Base-by-base conservation (phyloP, 1,140 invertebrate genomes). In the Metopolophium dirhodum region DNA sequence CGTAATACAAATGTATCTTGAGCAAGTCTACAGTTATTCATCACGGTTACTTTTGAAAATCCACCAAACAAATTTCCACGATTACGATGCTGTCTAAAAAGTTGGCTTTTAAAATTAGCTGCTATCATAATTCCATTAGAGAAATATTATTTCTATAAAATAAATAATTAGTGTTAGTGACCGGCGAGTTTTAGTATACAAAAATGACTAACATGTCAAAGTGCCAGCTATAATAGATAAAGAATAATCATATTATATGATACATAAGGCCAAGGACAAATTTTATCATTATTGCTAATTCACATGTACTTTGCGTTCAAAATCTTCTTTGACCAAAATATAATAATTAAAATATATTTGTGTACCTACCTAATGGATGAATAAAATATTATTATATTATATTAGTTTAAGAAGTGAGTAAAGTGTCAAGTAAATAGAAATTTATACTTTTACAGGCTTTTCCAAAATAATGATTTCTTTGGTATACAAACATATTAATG, bases 231-330 rank as follows among this genome's bases (percentile, higher is more conserved):
- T 20, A 22, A 49, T 51, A 89, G n/a, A 90, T 90, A 90, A 90
- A 90, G 37, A 61, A 90, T 90, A 61, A 90, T 90, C 49, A 89
- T 61, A 90, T 90, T 89, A 89, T 61, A 57, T 57, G 88, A 90
- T 90, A 90, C 54, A n/a, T 90, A 90, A 89, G 89, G 89, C 89
- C 89, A 90, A 90, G 89, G 89, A 61, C 89, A 26, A 61, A 90
- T 61, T 45, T 90, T 90, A 90, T 90, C 89, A 61, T 61, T 49
- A 61, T 61, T 90, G 35, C n/a, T 89, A 54, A 89, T 51, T 20
- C 35, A 88, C 47, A 88, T 88, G 20, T 88, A 35, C 23, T 88
- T 45, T 26, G 85, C 41, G 85, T 47, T 49, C 18, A 18, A 87
- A 45, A 49, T 87, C 85, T 30, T 87, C 30, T n/a, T 47, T 30